Conservation (phyloP, 1,140 invertebrate genomes). For the Hylaeus volcanicus region DNA sequence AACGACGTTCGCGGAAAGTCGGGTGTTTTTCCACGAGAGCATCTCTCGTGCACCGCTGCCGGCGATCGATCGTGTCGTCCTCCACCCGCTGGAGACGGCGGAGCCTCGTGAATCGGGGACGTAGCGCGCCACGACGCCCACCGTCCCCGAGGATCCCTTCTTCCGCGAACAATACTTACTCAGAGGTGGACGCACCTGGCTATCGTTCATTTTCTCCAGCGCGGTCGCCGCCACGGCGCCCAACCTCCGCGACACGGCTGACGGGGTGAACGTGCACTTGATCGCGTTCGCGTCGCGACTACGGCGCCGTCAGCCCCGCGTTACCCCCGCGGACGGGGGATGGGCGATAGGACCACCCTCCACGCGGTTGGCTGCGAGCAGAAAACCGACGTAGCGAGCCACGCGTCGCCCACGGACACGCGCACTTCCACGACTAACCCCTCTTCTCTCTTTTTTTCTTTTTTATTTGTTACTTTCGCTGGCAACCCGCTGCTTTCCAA, state of each 20-base stretch:
- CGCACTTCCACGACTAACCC: slow-evolving; percentile 1
- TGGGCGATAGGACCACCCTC: slow-evolving; percentile 1
- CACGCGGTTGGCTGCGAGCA: slow-evolving; percentile 11
- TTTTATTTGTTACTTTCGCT: neutral
- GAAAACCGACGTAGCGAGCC: neutral
- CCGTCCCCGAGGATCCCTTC: neutral
- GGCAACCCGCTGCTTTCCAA: too few relatives aligned
- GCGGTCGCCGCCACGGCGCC: neutral
- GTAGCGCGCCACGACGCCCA: neutral
- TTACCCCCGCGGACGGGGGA: neutral
- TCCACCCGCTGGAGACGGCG: slow-evolving; percentile 7
- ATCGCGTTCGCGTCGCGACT: slow-evolving; percentile 23
- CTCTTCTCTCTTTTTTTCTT: neutral
- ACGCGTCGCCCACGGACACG: slow-evolving; percentile 11
- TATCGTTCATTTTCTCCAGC: slow-evolving; percentile 28
- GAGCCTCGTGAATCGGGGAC: slow-evolving; percentile 3
- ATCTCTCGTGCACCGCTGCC: slow-evolving; percentile 10
- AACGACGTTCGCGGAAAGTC: too few relatives aligned
- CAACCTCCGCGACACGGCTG: neutral
- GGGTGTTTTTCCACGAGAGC: slow-evolving; percentile 45
- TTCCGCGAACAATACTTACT: neutral
- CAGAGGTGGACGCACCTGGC: slow-evolving; percentile 13
- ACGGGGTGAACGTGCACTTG: slow-evolving; percentile 20
- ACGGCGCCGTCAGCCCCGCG: neutral
- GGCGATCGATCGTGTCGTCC: slow-evolving; percentile 12